Conservation (phyloP, 2,113 vertebrate species). For the Phoxinus phoxinus region DNA sequence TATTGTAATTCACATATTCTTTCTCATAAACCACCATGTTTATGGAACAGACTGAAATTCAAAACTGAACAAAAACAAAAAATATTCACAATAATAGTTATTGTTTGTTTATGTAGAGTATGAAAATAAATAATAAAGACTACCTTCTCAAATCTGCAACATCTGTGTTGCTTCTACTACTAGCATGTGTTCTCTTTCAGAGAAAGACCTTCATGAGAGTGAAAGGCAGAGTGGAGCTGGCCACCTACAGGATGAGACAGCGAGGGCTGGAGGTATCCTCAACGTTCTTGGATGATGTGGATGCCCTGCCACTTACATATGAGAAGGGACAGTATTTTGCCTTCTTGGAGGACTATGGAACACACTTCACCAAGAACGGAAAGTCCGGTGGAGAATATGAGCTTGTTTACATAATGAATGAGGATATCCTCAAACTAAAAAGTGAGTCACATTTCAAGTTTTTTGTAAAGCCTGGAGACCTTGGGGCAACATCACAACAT, state of each 20-base stretch:
- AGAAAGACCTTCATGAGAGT: conserved; percentile 74
- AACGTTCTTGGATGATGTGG: conserved; percentile 80
- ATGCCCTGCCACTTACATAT: conserved; percentile 80
- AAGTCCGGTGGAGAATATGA: conserved; percentile 87
- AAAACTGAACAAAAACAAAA: neutral
- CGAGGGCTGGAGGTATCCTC: conserved; percentile 70
- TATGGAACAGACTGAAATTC: neutral
- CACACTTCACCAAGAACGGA: conserved; percentile 86
- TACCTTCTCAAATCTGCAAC: neutral
- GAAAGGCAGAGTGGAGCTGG: conserved; percentile 83
- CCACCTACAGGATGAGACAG: conserved; percentile 82
- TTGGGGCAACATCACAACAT: neutral
- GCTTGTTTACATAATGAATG: conserved; percentile 86
- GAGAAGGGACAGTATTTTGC: conserved; percentile 88
- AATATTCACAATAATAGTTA: neutral
- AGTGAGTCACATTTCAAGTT: conserved; percentile 69
- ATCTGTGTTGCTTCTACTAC: neutral
- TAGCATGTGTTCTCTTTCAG: conserved; percentile 46
- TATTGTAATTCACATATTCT: neutral
- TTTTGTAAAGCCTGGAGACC: neutral
- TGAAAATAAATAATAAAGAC: neutral
- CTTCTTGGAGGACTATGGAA: conserved; percentile 91
- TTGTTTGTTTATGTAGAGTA: neutral
- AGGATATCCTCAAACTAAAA: conserved; percentile 63
- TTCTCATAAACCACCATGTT: neutral